Evolutionary conservation across 2,797 vertebrate species (phyloP), one percentile per base, ranked within the genome.

Genomic region (Rhodeus uyekii): DNA sequence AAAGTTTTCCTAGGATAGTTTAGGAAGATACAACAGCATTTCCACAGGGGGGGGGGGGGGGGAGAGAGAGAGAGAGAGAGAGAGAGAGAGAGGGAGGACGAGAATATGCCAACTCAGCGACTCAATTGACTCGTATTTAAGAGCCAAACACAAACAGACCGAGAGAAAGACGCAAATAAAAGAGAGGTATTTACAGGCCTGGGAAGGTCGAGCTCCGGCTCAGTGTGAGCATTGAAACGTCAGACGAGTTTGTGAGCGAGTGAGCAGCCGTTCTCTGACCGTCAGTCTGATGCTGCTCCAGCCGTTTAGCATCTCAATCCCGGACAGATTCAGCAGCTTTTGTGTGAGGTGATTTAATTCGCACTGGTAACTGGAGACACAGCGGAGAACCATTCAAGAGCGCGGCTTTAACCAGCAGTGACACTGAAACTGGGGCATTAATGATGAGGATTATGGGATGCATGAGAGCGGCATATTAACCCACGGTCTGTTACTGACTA

Each of bases 151-250:
- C 44, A 34, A 65, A 27, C 27, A 18, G 32, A 73, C 27, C 81
- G 32, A 78, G 67, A 78, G 67, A 80, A 32, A 74, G 74, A 71
- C 58, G 32, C 69, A 78, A 36, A 75, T 82, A 64, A 46, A 65
- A 36, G 9, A 55, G 46, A 27, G 44, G 46, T 83, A 75, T 87
- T 87, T 85, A 87, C 83, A 85, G 83, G 86, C 86, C 75, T 85
- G 86, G 86, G 86, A 87, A 87, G 83, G 81, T 72, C 61, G 48
- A 53, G 83, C 81, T 77, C 72, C 80, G 53, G 24, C 42, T 27
- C 53, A 24, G 71, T 39, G 68, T 14, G 14, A 72, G 82, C 71
- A 84, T 84, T 86, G 71, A 84, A 86, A 82, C 82, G 64, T 74
- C 64, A 81, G 79, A 83, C 61, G 80, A 36, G 85, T 60, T 84